Conservation (phyloP, 1,140 invertebrate genomes). For the Hycleus phaleratus region DNA sequence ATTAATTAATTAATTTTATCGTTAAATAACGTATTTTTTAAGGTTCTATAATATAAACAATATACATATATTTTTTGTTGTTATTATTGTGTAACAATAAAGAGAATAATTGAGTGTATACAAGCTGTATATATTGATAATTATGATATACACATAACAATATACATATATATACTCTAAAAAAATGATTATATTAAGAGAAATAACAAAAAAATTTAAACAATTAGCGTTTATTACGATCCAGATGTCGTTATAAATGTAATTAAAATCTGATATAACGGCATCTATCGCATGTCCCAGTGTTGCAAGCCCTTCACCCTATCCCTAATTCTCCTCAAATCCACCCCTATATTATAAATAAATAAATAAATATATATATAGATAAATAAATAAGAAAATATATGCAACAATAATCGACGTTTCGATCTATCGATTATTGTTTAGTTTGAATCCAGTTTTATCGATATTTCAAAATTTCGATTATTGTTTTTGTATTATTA, state of each 20-base stretch:
- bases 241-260: slow-evolving; percentile 36
- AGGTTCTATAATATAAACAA: slow-evolving; percentile 24
- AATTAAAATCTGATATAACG: slow-evolving; percentile 16
- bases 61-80: too few species aligned
- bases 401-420: background rate
- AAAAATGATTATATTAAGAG: slow-evolving; percentile 13
- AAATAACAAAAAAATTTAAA: slow-evolving; percentile 13
- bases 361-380: background rate
- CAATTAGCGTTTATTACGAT: background rate
- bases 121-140: slow-evolving; percentile 42
- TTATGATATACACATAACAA: slow-evolving; percentile 34
- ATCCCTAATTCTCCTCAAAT: background rate
- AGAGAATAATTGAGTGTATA: slow-evolving; percentile 37
- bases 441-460: too few species aligned
- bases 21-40: slow-evolving; percentile 37
- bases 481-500: too few species aligned
- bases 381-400: background rate
- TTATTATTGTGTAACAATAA: too few species aligned
- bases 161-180: slow-evolving; percentile 39
- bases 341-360: slow-evolving; percentile 6
- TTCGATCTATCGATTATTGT: slow-evolving; percentile 12
- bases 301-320: slow-evolving; percentile 28
- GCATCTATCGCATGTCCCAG: slow-evolving; percentile 33
- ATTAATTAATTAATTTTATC: slow-evolving; percentile 11
- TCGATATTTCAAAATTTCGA: too few species aligned